Evolutionary conservation across 2,797 vertebrate genomes (phyloP).

Genomic region (Nyctibius grandis): DNA sequence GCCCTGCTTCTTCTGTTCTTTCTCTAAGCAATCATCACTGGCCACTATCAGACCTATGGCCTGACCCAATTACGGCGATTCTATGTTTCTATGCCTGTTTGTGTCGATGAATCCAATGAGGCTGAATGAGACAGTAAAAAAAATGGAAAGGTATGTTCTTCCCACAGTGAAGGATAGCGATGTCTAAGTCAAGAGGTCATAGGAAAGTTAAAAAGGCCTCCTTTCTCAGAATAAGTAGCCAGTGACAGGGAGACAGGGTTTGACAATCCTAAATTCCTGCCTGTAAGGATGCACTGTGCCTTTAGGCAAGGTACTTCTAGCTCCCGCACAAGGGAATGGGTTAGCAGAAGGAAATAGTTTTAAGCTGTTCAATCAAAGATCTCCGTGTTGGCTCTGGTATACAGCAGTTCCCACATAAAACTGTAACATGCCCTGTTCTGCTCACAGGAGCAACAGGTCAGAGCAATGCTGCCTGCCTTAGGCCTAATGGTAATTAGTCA

Average conservation of each 20-base stretch:
- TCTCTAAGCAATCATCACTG: background rate
- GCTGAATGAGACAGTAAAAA: conserved; percentile 37
- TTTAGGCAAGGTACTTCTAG: conserved; percentile 43
- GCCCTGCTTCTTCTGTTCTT: conserved; percentile 2
- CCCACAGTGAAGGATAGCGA: conserved; percentile 22
- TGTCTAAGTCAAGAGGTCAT: conserved; percentile 55
- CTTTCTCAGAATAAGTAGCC: conserved; percentile 37
- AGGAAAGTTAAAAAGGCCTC: conserved; percentile 30
- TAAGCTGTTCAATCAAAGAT: background rate
- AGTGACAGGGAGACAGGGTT: background rate
- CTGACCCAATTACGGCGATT: conserved; percentile 59
- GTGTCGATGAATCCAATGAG: conserved; percentile 39
- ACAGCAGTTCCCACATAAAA: background rate
- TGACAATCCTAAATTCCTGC: conserved; percentile 23
- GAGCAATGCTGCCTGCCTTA: background rate
- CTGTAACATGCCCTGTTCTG: background rate
- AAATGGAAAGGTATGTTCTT: conserved; percentile 58
- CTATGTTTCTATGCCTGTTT: conserved; percentile 50
- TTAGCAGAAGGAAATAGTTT: background rate
- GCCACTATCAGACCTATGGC: conserved; percentile 50
- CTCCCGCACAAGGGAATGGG: background rate
- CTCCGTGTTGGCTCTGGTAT: background rate
- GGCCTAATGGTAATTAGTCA: background rate
- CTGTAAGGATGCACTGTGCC: conserved; percentile 19
- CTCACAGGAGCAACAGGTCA: background rate